Conservation (phyloP, 2,113 vertebrate genomes). For the Cranoglanis bouderius region DNA sequence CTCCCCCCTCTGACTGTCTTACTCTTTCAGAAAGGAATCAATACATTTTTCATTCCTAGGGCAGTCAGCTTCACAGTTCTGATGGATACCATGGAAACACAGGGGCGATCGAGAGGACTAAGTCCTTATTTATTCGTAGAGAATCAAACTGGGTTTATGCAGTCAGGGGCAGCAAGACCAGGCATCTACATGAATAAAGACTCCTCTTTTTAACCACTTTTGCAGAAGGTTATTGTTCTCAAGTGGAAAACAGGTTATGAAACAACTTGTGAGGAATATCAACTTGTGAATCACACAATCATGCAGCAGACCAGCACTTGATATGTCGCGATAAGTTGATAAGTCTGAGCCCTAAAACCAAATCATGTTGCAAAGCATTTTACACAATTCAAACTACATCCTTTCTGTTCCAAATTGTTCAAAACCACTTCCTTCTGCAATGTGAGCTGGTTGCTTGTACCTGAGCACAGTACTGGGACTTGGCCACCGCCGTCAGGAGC, state of each 20-base stretch:
- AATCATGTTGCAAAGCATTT: not conserved
- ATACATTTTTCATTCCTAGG: constrained; percentile 67
- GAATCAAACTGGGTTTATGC: constrained; percentile 41
- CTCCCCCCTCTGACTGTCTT: not conserved
- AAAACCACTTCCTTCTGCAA: not conserved
- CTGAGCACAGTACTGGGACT: constrained; percentile 98
- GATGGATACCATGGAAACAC: constrained; percentile 52
- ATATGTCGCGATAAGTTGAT: too few species aligned
- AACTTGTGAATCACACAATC: not conserved
- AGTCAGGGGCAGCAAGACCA: not conserved
- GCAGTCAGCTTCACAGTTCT: constrained; percentile 33
- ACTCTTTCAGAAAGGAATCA: constrained; percentile 61
- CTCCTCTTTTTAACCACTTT: not conserved
- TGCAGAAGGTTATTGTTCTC: not conserved
- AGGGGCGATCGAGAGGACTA: constrained; percentile 11
- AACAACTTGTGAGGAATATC: not conserved
- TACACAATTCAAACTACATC: not conserved
- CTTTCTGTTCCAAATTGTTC: not conserved
- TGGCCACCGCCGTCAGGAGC: constrained; percentile 92
- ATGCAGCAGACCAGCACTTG: not conserved
- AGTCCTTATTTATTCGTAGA: constrained; percentile 33
- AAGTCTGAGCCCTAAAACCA: not conserved
- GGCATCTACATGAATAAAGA: not conserved
- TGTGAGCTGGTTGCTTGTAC: constrained; percentile 66
- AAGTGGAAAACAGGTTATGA: not conserved